Conservation (phyloP, 2,797 vertebrate species). For the Dromococcyx pavoninus region DNA sequence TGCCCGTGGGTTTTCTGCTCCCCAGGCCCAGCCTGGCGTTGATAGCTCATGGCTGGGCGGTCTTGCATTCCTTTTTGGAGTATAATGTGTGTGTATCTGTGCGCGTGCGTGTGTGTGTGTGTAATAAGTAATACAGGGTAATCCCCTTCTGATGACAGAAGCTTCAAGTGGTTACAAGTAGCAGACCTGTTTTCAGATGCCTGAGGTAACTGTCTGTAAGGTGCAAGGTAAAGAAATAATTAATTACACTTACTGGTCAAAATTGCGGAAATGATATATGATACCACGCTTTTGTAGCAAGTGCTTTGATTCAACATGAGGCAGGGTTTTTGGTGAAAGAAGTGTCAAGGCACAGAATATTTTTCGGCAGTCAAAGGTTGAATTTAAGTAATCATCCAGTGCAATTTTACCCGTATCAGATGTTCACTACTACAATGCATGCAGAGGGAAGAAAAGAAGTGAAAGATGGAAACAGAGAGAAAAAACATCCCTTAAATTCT, state of each 20-base stretch:
- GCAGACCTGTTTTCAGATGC: conserved; percentile 56
- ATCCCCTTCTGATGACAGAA: conserved; percentile 70
- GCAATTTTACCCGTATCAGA: conserved; percentile 15
- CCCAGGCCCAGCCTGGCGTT: conserved; percentile 62
- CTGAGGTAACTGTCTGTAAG: conserved; percentile 62
- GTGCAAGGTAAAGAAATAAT: conserved; percentile 62
- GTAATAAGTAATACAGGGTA: conserved; percentile 37
- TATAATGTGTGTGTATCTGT: not conserved
- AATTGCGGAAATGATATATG: conserved; percentile 13
- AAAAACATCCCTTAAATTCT: conserved; percentile 43
- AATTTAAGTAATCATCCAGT: conserved; percentile 30
- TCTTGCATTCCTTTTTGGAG: not conserved
- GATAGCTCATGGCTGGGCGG: conserved; percentile 72
- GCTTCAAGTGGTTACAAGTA: conserved; percentile 77
- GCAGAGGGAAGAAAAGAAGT: conserved; percentile 6
- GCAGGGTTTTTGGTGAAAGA: not conserved
- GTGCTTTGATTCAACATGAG: not conserved
- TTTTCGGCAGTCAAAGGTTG: conserved; percentile 49
- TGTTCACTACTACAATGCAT: not conserved
- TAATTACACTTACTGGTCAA: conserved; percentile 42
- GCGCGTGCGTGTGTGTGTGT: fast-evolving
- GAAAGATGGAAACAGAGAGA: conserved; percentile 24
- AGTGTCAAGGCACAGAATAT: not conserved
- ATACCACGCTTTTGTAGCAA: not conserved
- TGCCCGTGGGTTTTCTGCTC: conserved; percentile 17